Base-by-base conservation (phyloP, 2,888 invertebrate genomes). In the Drosophila ustulata region DNA sequence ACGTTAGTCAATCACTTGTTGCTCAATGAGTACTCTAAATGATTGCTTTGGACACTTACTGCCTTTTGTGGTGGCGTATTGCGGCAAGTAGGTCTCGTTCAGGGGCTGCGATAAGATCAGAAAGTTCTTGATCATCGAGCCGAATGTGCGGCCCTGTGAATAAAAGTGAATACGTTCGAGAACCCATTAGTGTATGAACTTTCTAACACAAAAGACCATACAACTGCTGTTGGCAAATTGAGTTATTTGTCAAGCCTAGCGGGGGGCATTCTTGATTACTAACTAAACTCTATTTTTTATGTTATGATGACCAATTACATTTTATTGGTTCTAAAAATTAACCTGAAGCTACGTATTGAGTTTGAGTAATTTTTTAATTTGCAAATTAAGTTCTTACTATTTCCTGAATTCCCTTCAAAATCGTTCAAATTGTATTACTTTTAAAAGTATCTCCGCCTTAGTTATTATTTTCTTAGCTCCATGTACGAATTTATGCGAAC, bases 141-240 rank as follows among this genome's bases (percentile, higher is more conserved):
- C 94, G 89, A 97, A 97, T 32, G 95, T 96, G 46, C 96, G 94
- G 9, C 97, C 97, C 97, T 97, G 93, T 65, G 93, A 90, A 59
- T 28, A 49, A 53, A 52, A 43, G 50, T 45, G 28, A 52, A 52
- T 30, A 28, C 13, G 3, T 47, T 46, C 9, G 57, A 47, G 28
- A 37, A 45, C 13, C 32, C 55, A 13, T 43, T 2, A 41, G 11
- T 25, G n/a, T 4, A n/a, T 8, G n/a, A 4, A 53, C 28, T 43
- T 45, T 32, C 55, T 32, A 32, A 32, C 25, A 18, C 23, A 45
- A n/a, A 18, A 18, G n/a, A n/a, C n/a, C n/a, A n/a, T 18, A 25
- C 32, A 1, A 26, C 9, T 13, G 11, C n/a, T 26, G 9, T 65
- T 53, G 65, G 74, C 53, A 55, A 74, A 63, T 51, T 39, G 26